Evolutionary conservation across 2,113 vertebrate species (phyloP).

Genomic region (Chlamydotis undulata): DNA sequence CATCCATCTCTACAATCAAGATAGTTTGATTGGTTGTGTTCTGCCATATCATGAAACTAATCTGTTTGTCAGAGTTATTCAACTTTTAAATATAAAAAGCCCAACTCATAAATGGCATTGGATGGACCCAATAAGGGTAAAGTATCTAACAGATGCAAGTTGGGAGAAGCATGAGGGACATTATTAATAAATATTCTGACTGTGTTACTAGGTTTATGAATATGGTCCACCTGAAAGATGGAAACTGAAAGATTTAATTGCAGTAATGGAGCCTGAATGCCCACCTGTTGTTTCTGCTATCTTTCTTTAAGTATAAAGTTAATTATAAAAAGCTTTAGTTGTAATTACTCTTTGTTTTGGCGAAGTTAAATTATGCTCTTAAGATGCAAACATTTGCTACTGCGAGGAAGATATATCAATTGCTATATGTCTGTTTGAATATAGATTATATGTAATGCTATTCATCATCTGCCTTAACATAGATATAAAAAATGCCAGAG

Average conservation of each 20-base stretch:
- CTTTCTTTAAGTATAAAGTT: not conserved
- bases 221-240: not conserved
- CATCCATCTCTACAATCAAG: conserved; percentile 91
- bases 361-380: not conserved
- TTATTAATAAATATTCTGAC: not conserved
- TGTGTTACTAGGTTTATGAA: not conserved
- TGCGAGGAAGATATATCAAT: not conserved
- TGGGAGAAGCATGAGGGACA: not conserved
- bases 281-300: not conserved
- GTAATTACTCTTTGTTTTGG: not conserved
- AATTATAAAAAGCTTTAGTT: not conserved
- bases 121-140: conserved; percentile 90
- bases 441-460: not conserved
- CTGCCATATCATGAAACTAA: conserved; percentile 94
- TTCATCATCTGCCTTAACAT: not conserved
- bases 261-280: not conserved
- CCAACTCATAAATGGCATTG: conserved; percentile 91
- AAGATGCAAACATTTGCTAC: not conserved
- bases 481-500: not conserved
- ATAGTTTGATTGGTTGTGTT: conserved; percentile 88
- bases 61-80: conserved; percentile 90
- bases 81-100: conserved; percentile 86
- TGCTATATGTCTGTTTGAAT: not conserved
- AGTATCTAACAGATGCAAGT: not conserved
- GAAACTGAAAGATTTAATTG: not conserved